Evolutionary conservation across 1,140 invertebrate genomes (phyloP), one percentile per base, ranked within the genome.

Genomic region (Trachymyrmex septentrionalis): DNA sequence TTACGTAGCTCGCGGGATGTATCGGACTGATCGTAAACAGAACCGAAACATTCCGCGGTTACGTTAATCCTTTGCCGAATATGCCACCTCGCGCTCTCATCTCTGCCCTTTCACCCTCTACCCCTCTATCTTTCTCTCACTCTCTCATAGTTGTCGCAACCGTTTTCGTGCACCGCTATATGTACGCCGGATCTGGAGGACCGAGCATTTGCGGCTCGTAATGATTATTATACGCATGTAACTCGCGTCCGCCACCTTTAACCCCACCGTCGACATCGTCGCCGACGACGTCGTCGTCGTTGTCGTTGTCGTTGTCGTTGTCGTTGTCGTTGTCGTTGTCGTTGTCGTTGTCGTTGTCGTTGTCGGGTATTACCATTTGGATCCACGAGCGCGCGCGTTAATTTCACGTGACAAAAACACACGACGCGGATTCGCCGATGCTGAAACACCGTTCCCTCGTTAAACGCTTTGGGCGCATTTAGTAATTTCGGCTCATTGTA

Each of bases 11-110:
- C 59, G 64, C 59, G 38, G 19, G 69, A 67, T 27, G 27, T 85
- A 91, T 88, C 61, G 85, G 86, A 64, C 78, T 67, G 87, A 91
- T 91, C 81, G 76, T 90, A 86, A 90, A 88, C 86, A 76, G 64
- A 75, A 21, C 76, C 81, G 73, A 50, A 50, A 86, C 89, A 85
- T 90, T 90, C 81, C 82, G 91, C 64, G 92, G 92, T 92, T 89
- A 85, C 87, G 69, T 92, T 92, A 90, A 91, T 91, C 90, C 90
- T 77, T 87, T 86, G 80, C 78, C 85, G 86, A 91, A 92, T 88
- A 92, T 91, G 86, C 80, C 73, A 59, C 27, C 53, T 50, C 57
- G 48, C 57, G 9, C 64, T 34, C 21, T 55, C 27, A 6, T 72
- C 86, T 53, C 12, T 21, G n/a, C 16, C 34, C 66, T 34, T n/a